Evolutionary conservation across 2,888 invertebrate genomes (phyloP), one percentile per base, ranked within the genome.

Genomic region (Sthenelais limicola): DNA sequence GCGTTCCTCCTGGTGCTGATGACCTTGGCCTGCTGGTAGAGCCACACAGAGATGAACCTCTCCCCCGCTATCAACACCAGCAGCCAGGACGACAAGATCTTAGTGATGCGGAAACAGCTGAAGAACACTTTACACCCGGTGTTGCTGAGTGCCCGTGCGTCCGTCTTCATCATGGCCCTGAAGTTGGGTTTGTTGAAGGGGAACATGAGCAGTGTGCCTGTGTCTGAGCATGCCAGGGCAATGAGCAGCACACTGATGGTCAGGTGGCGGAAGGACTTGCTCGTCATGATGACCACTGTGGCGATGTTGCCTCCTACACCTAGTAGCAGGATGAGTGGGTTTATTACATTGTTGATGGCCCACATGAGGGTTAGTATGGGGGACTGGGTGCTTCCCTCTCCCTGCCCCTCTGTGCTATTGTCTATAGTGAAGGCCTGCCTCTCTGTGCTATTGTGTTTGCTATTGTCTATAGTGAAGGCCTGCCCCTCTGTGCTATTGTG

Each of bases 81-180:
- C 18, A 82, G 68, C 81, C 82, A 81, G 7, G 81, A 81, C 51
- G 81, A 81, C 62, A 78, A 77, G 77, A 80, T 80, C 72, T 82
- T 82, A 4, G 77, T 72, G 0, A 79, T 75, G 49, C 77, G 74
- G 62, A 74, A 79, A 12, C 77, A 70, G 52, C 78, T 77, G 69
- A 80, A 82, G 74, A 80, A 82, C 0, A 78, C 28, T 48, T 80
- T 77, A 66, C 82, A 82, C 7, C 79, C 76, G 1, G 72, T 18
- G 26, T 72, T 70, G 18, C 74, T 73, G 26, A 81, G 21, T 0
- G 82, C 76, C 47, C 81, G 51, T 18, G 78, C 38, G 68, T 82
- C 82, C 38, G 66, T 68, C 0, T 79, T 79, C 7, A 82, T 30
- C 7, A 81, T 30, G 12, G 73, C 66, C 0, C 74, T 72, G 24